phyloP scores from a whole-genome alignment of 2,888 invertebrate species.

The Acronicta psi region DNA sequence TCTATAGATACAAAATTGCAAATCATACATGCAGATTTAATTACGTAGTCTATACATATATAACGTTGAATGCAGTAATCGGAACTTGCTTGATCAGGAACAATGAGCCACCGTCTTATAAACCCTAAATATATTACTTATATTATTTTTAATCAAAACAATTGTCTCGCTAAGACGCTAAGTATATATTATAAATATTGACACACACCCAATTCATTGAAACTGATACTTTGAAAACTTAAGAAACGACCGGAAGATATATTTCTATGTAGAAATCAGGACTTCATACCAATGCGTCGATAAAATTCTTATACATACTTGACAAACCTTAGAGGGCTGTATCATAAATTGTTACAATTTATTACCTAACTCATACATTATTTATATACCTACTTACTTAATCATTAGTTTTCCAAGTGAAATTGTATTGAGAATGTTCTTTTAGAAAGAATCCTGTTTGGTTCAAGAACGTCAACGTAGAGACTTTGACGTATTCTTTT shows the following conservation, averaged over 20 bases:
- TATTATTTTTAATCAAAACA: too few species aligned
- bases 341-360: slow-evolving; percentile 57
- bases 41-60: neutral
- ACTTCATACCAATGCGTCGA: slow-evolving; percentile 29
- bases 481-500: slow-evolving; percentile 10
- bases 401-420: slow-evolving; percentile 49
- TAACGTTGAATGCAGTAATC: too few species aligned
- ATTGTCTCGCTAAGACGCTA: too few species aligned
- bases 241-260: slow-evolving; percentile 16
- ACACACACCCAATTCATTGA: neutral
- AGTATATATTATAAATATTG: too few species aligned
- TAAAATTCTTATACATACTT: slow-evolving; percentile 30
- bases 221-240: slow-evolving; percentile 6
- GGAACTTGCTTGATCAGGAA: too few species aligned
- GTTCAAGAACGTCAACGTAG: slow-evolving; percentile 1
- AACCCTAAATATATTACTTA: too few species aligned
- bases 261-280: slow-evolving; percentile 17
- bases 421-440: slow-evolving; percentile 37
- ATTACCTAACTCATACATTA: slow-evolving; percentile 55
- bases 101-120: too few species aligned
- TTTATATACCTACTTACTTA: slow-evolving; percentile 51
- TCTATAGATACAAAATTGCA: neutral
- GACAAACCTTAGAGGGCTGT: slow-evolving; percentile 31
- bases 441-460: slow-evolving; percentile 3
- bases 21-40: neutral